Base-by-base conservation (phyloP, 2,113 vertebrate species). In the Alectura lathami region DNA sequence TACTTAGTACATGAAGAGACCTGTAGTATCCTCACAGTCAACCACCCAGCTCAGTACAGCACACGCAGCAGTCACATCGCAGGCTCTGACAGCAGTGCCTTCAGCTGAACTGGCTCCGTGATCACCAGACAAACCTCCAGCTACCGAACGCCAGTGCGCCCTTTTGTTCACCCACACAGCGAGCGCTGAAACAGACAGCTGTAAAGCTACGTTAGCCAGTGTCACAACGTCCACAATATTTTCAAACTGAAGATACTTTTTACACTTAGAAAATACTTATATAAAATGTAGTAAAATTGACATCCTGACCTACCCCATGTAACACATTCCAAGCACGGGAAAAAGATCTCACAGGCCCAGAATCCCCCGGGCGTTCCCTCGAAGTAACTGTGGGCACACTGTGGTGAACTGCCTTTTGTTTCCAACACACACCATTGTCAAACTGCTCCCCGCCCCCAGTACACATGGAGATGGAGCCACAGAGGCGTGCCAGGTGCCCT, bases 261-360 rank as follows among this genome's bases (percentile, higher is more conserved):
- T 92, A 97, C 91, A 96, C 20, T 94, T 96, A 94, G 92, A 96
- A 97, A 97, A 97, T 74, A 64, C 73, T 47, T 34, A 47, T 93
- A 94, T 29, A 88, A 94, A 89, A 88, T 50, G 62, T 57, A 45
- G 77, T 29, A 92, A 89, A 95, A 77, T 82, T 45, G 66, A 47
- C 81, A 45, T 81, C 79, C 78, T 4, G 4, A 64, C n/a, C 69
- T 42, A 15, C 47, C 1, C 11, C 60, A 38, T 1, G 60, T 38
- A 47, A 62, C 1, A 4, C 57, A 32, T 75, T 83, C 42, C 22
- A 32, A 7, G 38, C 38, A 32, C 30, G 8, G 64, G 57, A 74
- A 59, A 66, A 92, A 22, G 77, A 63, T 36, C 70, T 40, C 36
- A 13, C 10, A 34, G 45, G 21, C 38, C 38, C 63, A n/a, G 64